These are phyloP conservation scores for Malurus alboscapulatus DNA, from an alignment of 2,113 vertebrate genomes.

Conservation along the genomic window DNA sequence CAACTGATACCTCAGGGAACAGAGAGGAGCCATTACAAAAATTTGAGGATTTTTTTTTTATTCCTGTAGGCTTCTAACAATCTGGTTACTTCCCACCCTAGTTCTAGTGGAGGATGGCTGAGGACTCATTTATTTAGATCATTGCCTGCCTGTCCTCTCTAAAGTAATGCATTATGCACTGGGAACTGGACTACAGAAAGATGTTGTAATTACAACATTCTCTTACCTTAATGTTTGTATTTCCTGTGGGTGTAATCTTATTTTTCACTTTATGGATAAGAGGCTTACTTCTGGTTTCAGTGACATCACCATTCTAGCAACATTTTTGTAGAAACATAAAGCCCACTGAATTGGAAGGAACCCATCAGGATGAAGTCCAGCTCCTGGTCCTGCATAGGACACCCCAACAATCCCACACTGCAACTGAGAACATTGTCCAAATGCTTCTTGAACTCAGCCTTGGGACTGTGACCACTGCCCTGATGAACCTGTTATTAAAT, in stretches of 20 bases:
- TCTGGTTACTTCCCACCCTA: not conserved
- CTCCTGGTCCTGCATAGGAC: not conserved
- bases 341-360: not conserved
- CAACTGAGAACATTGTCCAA: not conserved
- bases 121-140: not conserved
- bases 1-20: not conserved
- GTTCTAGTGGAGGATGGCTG: not conserved
- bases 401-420: not conserved
- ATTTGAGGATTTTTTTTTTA: fast-evolving
- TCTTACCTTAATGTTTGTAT: not conserved
- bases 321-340: not conserved
- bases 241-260: not conserved
- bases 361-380: not conserved
- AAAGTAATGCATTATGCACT: not conserved
- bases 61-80: not conserved
- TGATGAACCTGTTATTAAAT: no score
- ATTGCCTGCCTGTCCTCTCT: not conserved
- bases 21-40: not conserved
- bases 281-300: not conserved
- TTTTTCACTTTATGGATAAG: not conserved
- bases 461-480: not conserved
- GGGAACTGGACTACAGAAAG: not conserved
- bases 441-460: not conserved
- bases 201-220: not conserved
- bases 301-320: not conserved